Evolutionary conservation across 2,113 vertebrate genomes (phyloP).

Genomic region (Pipra filicauda): DNA sequence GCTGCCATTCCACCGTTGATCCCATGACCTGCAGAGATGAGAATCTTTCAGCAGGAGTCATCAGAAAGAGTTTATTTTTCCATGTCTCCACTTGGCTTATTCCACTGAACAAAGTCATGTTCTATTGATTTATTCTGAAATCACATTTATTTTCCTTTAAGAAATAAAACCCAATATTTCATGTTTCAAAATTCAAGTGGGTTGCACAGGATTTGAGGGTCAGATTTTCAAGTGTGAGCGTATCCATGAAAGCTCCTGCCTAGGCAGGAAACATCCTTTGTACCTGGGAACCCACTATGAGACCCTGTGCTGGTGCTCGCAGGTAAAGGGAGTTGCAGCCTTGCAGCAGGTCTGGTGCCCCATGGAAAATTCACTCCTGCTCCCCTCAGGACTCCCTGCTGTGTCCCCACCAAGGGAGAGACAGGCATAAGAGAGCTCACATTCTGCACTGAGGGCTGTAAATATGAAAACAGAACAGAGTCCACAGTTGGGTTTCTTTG

Average conservation of each 20-base stretch:
- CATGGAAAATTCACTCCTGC: background rate
- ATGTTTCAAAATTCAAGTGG: background rate
- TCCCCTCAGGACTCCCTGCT: background rate
- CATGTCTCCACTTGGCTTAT: slow-evolving; percentile 14
- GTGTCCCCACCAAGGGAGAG: background rate
- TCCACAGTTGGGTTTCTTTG: background rate
- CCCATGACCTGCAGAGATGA: slow-evolving; percentile 14
- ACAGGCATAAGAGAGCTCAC: background rate
- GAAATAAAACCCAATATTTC: background rate
- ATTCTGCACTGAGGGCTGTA: background rate
- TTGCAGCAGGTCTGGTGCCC: background rate
- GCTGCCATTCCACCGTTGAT: slow-evolving; percentile 34
- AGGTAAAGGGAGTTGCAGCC: background rate
- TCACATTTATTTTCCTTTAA: slow-evolving; percentile 9
- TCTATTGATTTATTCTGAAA: slow-evolving; percentile 41
- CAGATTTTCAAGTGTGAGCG: background rate
- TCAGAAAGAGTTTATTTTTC: slow-evolving; percentile 47
- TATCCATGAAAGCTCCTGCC: background rate
- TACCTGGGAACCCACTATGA: accelerated
- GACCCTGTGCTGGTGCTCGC: background rate
- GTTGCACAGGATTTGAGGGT: background rate
- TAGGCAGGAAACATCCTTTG: background rate
- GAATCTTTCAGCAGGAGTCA: slow-evolving; percentile 47
- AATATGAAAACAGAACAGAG: background rate
- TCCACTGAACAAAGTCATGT: background rate